A percentile compares a stretch with the other conserved stretches of the same genome.
These are phyloP conservation scores for Porites cylindrica DNA, from an alignment of 92 coral and sea anemone species.

Conservation along the genomic window DNA sequence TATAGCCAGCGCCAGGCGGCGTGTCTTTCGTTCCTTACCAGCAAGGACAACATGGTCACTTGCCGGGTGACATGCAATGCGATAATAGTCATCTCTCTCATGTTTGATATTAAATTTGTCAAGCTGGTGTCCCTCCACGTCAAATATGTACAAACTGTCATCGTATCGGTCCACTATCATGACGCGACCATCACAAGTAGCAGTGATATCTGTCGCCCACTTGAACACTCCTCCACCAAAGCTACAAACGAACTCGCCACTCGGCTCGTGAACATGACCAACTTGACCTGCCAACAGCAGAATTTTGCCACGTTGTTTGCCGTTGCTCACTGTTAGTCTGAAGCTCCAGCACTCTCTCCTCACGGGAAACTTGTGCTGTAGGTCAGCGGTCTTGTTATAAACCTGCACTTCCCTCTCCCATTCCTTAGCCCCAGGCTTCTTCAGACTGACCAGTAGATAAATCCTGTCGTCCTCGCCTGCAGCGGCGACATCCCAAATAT, in stretches of 20 bases:
- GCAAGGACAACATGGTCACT: slow-evolving; percentile 1
- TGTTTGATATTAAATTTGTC: not conserved
- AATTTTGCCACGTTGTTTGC: not conserved
- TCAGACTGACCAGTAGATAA: not conserved
- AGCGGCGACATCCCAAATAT: not conserved
- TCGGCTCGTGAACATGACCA: not conserved
- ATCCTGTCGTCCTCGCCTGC: not conserved
- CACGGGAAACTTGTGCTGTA: not conserved
- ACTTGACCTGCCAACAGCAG: not conserved
- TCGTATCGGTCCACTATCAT: not conserved
- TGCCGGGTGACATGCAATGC: slow-evolving; percentile 14
- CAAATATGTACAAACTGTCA: not conserved
- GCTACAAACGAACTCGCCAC: not conserved
- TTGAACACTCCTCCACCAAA: no score
- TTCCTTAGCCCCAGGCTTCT: not conserved
- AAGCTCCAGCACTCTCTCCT: not conserved
- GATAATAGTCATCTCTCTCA: not conserved
- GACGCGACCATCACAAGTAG: not conserved
- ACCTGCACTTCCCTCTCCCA: not conserved
- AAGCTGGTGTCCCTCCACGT: not conserved
- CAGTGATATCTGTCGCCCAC: not conserved
- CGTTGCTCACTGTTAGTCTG: not conserved
- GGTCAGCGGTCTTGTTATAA: not conserved
- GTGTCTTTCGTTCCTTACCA: not conserved
- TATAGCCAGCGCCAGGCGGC: not conserved